These are phyloP conservation scores for Gymnocypris eckloni DNA, from an alignment of 2,797 vertebrate genomes.

Conservation along the genomic window DNA sequence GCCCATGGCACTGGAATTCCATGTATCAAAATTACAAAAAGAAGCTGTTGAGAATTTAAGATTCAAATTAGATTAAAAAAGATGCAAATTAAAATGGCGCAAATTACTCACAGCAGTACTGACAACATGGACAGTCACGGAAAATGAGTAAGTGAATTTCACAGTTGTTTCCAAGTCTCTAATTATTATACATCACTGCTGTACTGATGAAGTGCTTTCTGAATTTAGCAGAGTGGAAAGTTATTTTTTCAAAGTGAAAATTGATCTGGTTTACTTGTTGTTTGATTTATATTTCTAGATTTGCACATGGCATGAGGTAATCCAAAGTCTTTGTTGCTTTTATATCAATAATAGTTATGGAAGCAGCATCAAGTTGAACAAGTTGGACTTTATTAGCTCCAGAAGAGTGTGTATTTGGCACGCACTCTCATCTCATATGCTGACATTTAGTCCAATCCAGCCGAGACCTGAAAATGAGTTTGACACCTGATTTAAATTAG, in stretches of 20 bases:
- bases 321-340: background rate
- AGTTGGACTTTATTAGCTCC: background rate
- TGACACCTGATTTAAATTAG: slow-evolving; percentile 15
- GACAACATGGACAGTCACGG: background rate
- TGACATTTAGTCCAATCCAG: background rate
- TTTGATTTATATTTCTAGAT: background rate
- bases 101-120: background rate
- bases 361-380: background rate
- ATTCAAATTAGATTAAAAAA: background rate
- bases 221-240: too few species aligned
- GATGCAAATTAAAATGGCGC: background rate
- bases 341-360: background rate
- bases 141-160: background rate
- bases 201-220: background rate
- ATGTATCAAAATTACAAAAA: background rate
- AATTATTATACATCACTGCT: background rate
- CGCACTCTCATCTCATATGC: background rate
- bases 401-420: background rate
- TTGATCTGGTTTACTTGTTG: background rate
- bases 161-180: background rate
- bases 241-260: background rate
- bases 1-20: background rate
- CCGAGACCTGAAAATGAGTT: background rate
- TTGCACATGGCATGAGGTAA: background rate
- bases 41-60: background rate